A percentile compares a stretch with the other conserved stretches of the same genome.
Conservation (phyloP, 2,888 invertebrate species). For the Atethmia centrago region DNA sequence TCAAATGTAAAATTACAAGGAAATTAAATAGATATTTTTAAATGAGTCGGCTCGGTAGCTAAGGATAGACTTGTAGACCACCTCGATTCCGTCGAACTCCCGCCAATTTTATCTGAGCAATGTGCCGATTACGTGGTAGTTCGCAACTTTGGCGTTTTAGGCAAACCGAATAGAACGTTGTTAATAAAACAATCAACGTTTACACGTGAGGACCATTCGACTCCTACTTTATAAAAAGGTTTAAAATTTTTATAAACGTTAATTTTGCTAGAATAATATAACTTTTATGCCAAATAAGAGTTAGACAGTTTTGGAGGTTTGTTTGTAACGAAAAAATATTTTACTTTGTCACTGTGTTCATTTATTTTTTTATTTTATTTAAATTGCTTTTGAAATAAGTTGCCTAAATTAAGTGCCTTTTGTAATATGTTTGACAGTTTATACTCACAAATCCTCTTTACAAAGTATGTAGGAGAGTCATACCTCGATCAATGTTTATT, state of each 20-base stretch:
- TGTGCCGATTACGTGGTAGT: constrained; percentile 37
- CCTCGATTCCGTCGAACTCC: constrained; percentile 32
- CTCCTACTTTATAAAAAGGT: constrained; percentile 27
- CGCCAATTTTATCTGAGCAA: constrained; percentile 54
- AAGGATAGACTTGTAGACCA: constrained; percentile 9
- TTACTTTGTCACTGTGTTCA: constrained; percentile 16
- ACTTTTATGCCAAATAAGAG: constrained; percentile 36
- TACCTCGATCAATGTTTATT: background rate
- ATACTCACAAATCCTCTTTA: constrained; percentile 15
- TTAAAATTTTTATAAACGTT: constrained; percentile 25
- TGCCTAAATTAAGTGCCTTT: constrained; percentile 37
- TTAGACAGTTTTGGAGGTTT: constrained; percentile 29
- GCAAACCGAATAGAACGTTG: constrained; percentile 26
- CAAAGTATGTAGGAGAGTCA: background rate
- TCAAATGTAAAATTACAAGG: background rate
- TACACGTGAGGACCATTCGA: constrained; percentile 17
- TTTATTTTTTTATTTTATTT: constrained; percentile 44
- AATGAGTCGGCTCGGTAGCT: constrained; percentile 1
- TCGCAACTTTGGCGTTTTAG: constrained; percentile 61
- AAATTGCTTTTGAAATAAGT: constrained; percentile 42
- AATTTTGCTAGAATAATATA: constrained; percentile 34
- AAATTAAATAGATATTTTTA: background rate
- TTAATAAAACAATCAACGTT: constrained; percentile 49
- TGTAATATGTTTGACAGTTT: constrained; percentile 25
- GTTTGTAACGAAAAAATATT: constrained; percentile 22